Evolutionary conservation across 2,888 invertebrate genomes (phyloP), one percentile per base, ranked within the genome.

Genomic region (Amblyjoppa proteus): DNA sequence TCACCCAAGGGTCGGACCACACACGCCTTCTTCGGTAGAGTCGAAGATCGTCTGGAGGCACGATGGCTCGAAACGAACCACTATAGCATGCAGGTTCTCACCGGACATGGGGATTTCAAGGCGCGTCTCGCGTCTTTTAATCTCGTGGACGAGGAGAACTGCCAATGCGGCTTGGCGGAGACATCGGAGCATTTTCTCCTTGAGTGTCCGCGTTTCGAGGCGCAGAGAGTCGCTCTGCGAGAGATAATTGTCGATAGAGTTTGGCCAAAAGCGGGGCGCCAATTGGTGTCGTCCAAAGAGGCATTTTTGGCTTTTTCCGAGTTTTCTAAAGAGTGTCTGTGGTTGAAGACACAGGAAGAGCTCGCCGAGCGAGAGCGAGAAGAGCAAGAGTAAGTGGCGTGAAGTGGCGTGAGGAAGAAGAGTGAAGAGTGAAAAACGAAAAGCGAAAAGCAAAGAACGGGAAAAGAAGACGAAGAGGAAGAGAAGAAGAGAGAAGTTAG

Each of bases 181-280:
- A 76, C 66, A 11, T 20, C 25, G n/a, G 3, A 53, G 25, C 58
- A 79, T 53, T 58, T 58, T 20, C 69, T 79, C 34, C 70, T 79
- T 6, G 70, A 70, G 9, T 79, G 69, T 34, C 28, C 11, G 2
- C 13, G 11, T 6, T 79, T 34, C 58, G 70, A 58, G 25, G 61
- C 61, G 7, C 75, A 75, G 41, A 75, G 61, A 11, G 61, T 75
- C 11, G 41, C 13, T 45, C 28, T 51, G 41, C n/a, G 34, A n/a
- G 41, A 74, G 6, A 2, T 5, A 16, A 49, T 74, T 9, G 20
- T 34, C 5, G 58, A 34, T 2, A 7, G 74, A 1, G 49, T 4
- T 5, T 74, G 58, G 34, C 74, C 74, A 5, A 49, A 28, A 13
- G 74, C 25, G 20, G 58, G 58, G 2, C 58, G 16, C 13, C 34